Evolutionary conservation across 2,888 invertebrate species (phyloP).

Genomic region (Hetaerina titia): DNA sequence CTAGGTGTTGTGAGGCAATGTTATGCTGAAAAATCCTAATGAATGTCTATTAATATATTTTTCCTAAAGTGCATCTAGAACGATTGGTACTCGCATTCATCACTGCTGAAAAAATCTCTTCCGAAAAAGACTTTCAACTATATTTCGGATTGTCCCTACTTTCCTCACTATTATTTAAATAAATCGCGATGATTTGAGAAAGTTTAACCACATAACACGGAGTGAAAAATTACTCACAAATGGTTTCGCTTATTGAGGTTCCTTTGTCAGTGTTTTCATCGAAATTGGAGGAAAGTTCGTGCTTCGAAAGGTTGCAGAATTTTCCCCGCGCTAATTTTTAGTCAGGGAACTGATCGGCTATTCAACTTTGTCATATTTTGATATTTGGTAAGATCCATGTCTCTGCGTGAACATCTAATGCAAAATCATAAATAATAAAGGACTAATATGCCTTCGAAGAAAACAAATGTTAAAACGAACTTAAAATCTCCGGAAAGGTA

Average conservation of each 20-base stretch:
- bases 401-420: not conserved
- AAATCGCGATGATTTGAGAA: too few relatives aligned
- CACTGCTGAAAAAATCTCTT: too few relatives aligned
- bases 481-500: not conserved
- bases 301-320: not conserved
- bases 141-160: too few relatives aligned
- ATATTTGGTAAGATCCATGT: not conserved
- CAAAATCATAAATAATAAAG: not conserved
- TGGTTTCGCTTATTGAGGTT: not conserved
- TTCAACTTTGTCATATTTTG: not conserved
- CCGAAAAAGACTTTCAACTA: too few relatives aligned
- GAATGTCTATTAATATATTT: too few relatives aligned
- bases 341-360: not conserved
- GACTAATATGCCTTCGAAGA: not conserved
- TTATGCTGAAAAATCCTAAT: too few relatives aligned
- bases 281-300: not conserved
- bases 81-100: too few relatives aligned
- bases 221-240: too few relatives aligned
- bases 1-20: too few relatives aligned
- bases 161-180: too few relatives aligned
- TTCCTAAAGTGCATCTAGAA: too few relatives aligned
- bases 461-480: conserved; percentile 3
- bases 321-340: not conserved
- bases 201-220: too few relatives aligned
- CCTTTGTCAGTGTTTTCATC: not conserved